Evolutionary conservation across 1,140 invertebrate genomes (phyloP).

Genomic region (Planococcus citri): DNA sequence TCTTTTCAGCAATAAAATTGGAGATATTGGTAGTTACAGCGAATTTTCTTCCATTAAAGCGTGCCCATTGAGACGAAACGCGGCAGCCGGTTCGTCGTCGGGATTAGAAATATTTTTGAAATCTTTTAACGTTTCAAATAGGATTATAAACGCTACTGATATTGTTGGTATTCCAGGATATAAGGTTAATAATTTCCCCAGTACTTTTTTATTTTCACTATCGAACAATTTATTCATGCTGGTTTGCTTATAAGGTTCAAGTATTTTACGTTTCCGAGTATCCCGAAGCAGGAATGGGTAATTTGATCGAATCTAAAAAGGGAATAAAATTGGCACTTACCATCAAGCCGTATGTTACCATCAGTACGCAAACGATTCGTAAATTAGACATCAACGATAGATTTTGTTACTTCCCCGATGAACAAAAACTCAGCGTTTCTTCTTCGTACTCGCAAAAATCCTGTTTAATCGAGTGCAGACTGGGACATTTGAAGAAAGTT

Average conservation of each 20-base stretch:
- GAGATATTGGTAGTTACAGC: conserved; percentile 8
- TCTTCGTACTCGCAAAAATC: conserved; percentile 29
- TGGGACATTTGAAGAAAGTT: conserved; percentile 27
- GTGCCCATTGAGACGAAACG: conserved; percentile 26
- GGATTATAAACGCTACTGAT: conserved; percentile 23
- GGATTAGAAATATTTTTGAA: conserved; percentile 31
- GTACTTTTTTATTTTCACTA: not conserved
- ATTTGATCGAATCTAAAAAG: conserved; percentile 24
- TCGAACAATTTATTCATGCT: not conserved
- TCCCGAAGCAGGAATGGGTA: conserved; percentile 30
- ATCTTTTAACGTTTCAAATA: conserved; percentile 23
- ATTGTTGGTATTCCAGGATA: conserved; percentile 26
- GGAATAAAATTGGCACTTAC: conserved; percentile 27
- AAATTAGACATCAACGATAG: conserved; percentile 24
- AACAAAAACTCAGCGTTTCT: conserved; percentile 25
- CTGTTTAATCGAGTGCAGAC: conserved; percentile 30
- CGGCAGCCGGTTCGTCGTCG: conserved; percentile 28
- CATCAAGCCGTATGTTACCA: conserved; percentile 28
- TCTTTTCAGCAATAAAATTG: not conserved
- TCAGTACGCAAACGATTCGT: conserved; percentile 28
- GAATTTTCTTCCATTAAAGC: not conserved
- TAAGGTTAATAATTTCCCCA: conserved; percentile 19
- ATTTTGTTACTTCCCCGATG: conserved; percentile 30
- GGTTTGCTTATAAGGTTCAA: conserved; percentile 26
- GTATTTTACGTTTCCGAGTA: conserved; percentile 29